These are phyloP conservation scores for Oplegnathus fasciatus DNA, from an alignment of 2,113 vertebrate species.

Conservation along the genomic window DNA sequence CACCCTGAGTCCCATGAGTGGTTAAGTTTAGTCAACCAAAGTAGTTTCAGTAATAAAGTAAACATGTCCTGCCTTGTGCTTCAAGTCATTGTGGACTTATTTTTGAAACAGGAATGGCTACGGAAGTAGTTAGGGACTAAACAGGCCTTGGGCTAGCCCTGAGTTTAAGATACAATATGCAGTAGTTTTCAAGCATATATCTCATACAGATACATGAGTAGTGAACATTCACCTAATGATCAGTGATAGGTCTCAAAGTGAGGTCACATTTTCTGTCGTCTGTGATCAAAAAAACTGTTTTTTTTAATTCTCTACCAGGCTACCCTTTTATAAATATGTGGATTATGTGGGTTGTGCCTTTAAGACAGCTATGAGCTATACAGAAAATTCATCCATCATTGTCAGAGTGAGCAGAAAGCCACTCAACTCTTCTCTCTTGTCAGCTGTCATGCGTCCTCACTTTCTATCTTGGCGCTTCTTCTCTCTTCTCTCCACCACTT, in stretches of 20 bases:
- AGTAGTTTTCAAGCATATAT: no score
- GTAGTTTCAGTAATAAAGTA: no score
- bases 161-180: no score
- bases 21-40: no score
- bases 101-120: no score
- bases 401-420: conserved; percentile 29
- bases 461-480: conserved; percentile 3
- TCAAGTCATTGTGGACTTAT: no score
- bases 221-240: background rate
- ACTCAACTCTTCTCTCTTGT: conserved; percentile 24
- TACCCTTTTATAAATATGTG: background rate
- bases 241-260: background rate
- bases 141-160: no score
- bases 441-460: conserved; percentile 22
- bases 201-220: no score
- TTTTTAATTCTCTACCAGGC: background rate
- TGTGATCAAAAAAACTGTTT: background rate
- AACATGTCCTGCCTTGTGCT: no score
- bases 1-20: no score
- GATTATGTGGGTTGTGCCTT: background rate
- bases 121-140: no score
- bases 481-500: background rate
- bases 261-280: background rate
- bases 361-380: conserved; percentile 19
- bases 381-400: conserved; percentile 49